Evolutionary conservation across 2,113 vertebrate species (phyloP).

Genomic region (Pelecanoides urinatrix): DNA sequence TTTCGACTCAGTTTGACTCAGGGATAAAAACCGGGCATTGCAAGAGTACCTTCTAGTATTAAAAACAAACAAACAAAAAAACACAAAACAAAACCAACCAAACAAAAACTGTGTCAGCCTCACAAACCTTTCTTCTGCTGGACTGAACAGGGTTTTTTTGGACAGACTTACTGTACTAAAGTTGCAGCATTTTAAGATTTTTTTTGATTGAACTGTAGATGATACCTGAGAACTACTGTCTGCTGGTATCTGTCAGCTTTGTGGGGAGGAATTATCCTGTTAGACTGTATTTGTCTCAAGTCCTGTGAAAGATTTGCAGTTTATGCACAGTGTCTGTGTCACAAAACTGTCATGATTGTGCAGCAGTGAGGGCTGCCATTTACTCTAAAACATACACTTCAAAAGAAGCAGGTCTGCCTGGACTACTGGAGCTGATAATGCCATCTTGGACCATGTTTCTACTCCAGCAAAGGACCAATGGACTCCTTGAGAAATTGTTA

Average conservation of each 20-base stretch:
- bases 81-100: too few species aligned
- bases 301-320: neutral
- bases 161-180: neutral
- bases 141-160: neutral
- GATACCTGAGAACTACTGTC: neutral
- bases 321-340: neutral
- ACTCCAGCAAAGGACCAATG: neutral
- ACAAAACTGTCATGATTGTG: neutral
- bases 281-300: neutral
- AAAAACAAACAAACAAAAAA: neutral
- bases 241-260: neutral
- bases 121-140: neutral
- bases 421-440: neutral
- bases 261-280: neutral
- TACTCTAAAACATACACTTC: neutral
- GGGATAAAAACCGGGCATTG: neutral
- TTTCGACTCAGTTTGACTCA: neutral
- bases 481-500: neutral
- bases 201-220: neutral
- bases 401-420: neutral
- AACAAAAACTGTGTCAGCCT: neutral
- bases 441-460: neutral
- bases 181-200: slow-evolving; percentile 2
- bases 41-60: neutral
- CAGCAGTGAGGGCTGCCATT: neutral